Evolutionary conservation across 2,888 invertebrate genomes (phyloP).

Genomic region (Yponomeuta evonymella): DNA sequence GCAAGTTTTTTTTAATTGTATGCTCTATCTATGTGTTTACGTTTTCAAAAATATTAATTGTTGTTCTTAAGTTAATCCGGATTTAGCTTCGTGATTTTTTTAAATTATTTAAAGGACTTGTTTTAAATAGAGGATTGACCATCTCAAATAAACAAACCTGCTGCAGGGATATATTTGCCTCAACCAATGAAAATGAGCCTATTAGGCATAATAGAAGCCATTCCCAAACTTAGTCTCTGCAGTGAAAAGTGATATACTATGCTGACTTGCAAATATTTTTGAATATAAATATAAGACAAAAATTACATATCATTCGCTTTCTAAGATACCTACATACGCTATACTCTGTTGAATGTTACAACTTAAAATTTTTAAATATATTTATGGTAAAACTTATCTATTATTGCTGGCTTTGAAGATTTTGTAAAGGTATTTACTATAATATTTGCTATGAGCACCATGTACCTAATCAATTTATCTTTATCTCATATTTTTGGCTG

Average conservation of each 20-base stretch:
- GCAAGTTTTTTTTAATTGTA: background rate
- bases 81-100: no score
- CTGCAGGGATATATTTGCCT: no score
- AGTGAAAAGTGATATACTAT: slow-evolving; percentile 45
- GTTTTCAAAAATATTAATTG: no score
- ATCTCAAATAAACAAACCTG: no score
- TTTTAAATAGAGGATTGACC: no score
- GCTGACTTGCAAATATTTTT: slow-evolving; percentile 46
- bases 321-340: slow-evolving; percentile 50
- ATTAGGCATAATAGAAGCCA: background rate
- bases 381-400: slow-evolving; percentile 1
- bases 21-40: background rate
- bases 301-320: slow-evolving; percentile 74
- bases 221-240: background rate
- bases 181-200: no score
- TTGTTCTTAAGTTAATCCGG: no score
- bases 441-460: slow-evolving; percentile 4
- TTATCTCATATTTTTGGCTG: no score
- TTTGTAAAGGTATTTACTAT: slow-evolving; percentile 6
- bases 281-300: slow-evolving; percentile 47
- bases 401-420: slow-evolving; percentile 10
- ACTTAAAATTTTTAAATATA: slow-evolving; percentile 15
- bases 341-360: slow-evolving; percentile 37
- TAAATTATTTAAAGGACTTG: no score
- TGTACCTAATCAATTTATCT: background rate